Conservation (phyloP, 1,140 invertebrate species). For the Riptortus pedestris region DNA sequence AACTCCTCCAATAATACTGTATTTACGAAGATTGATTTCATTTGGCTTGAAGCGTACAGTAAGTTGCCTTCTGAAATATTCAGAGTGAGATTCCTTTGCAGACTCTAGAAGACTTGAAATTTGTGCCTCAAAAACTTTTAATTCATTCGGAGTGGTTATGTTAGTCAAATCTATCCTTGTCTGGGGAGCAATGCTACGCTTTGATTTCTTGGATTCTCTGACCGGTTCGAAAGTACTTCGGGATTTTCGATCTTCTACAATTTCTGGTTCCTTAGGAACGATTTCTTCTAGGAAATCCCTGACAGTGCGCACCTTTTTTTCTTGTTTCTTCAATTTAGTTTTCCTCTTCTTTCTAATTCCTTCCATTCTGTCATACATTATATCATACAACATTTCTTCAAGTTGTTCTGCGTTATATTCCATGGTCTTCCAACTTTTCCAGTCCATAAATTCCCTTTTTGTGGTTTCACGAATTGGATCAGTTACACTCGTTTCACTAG, state of each 20-base stretch:
- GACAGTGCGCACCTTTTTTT: neutral
- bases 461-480: neutral
- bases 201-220: too few species aligned
- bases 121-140: neutral
- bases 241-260: neutral
- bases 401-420: neutral
- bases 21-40: neutral
- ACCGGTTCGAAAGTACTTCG: neutral
- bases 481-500: neutral
- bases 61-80: neutral
- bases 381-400: neutral
- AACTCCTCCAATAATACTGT: neutral
- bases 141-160: neutral
- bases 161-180: too few species aligned
- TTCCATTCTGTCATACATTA: neutral
- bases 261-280: neutral
- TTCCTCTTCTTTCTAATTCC: neutral
- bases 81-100: neutral
- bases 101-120: neutral
- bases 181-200: too few species aligned
- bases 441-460: constrained; percentile 1
- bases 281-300: neutral
- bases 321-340: neutral
- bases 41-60: neutral
- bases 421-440: neutral